Evolutionary conservation across 2,888 invertebrate genomes (phyloP), one percentile per base, ranked within the genome.

Genomic region (Tortrix viridana): DNA sequence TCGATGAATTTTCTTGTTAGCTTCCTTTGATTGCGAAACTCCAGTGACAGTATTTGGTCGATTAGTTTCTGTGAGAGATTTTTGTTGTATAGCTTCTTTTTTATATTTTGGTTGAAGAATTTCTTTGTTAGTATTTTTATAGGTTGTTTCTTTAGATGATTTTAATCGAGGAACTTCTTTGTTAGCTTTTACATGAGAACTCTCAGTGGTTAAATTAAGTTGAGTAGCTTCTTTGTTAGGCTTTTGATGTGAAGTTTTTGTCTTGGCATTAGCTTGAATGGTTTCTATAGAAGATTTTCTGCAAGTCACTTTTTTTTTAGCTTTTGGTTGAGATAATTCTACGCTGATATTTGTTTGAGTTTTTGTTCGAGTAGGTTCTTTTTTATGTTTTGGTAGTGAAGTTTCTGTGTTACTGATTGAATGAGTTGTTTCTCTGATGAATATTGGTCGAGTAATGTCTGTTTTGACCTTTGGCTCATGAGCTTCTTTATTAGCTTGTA

Each of bases 111-210:
- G 5, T 23, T 52, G 41, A 3, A 7, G 3, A 18, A 12, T 6
- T 9, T 20, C 41, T 20, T 43, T 43, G n/a, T 32, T 18, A 43
- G 14, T 49, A 23, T 50, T 26, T 16, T 41, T 37, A 5, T 3
- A 23, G 20, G 20, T 32, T 49, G 41, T 16, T 22, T 60, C 48
- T 53, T 60, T 60, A 26, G 41, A 38, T 6, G 22, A 14, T 26
- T 41, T 47, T 5, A 16, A 18, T n/a, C 38, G n/a, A 41, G 6
- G 1, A 38, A 7, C 4, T 9, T 23, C 12, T 22, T 41, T 41
- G 7, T 5, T 41, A n/a, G 16, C 23, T 43, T 26, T 56, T 23
- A 38, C 4, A 9, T 22, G 47, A 22, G 4, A 32, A 12, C 0
- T 12, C 32, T 32, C 12, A 32, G 1, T 12, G 7, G 12, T 32